Percentiles rank a stretch among this genome's conserved stretches.
Evolutionary conservation across 2,113 vertebrate species (phyloP).

Genomic region (Microcebus ravelobensis): DNA sequence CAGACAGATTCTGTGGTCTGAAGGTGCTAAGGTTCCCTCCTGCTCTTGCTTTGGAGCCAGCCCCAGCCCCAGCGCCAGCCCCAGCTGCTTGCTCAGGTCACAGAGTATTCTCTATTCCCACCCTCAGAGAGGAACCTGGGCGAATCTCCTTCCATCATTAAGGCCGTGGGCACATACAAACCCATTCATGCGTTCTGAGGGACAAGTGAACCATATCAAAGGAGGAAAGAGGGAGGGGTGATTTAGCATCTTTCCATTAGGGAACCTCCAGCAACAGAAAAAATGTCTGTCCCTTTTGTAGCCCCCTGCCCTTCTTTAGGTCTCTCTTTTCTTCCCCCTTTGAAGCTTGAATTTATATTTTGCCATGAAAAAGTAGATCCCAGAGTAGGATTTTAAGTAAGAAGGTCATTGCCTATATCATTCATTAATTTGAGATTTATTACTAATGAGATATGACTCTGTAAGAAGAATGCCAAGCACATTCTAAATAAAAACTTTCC

Average conservation of each 20-base stretch:
- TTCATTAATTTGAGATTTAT: background rate
- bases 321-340: background rate
- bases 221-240: background rate
- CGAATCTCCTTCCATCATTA: background rate
- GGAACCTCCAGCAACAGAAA: background rate
- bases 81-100: background rate
- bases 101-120: background rate
- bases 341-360: background rate
- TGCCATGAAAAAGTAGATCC: background rate
- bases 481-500: constrained; percentile 5
- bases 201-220: background rate
- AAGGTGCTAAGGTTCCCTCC: background rate
- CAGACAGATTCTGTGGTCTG: background rate
- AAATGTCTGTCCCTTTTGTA: background rate
- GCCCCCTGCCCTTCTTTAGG: background rate
- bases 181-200: background rate
- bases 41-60: background rate
- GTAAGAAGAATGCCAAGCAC: background rate
- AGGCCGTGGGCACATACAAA: background rate
- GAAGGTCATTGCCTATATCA: background rate
- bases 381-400: background rate
- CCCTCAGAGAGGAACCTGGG: background rate
- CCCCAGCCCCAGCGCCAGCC: background rate
- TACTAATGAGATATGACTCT: background rate
- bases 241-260: background rate